Evolutionary conservation across 1,140 invertebrate genomes (phyloP).

Genomic region (Halesus radiatus): DNA sequence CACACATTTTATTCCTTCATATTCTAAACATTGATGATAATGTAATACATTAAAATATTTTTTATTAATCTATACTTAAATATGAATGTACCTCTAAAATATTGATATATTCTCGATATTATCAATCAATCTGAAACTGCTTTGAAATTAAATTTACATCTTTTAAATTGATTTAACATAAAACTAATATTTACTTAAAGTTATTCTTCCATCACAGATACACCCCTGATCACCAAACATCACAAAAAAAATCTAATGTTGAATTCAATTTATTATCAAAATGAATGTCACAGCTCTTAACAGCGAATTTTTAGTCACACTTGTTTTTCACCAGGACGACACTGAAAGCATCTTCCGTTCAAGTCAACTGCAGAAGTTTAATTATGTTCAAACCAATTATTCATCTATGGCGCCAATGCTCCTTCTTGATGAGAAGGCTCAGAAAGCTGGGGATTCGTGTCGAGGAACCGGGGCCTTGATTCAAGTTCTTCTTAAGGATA

Average conservation of each 20-base stretch:
- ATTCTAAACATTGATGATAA: conserved; percentile 14
- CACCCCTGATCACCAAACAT: background rate
- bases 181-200: conserved; percentile 1
- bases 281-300: too few species aligned
- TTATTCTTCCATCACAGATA: conserved; percentile 1
- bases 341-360: too few species aligned
- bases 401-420: too few species aligned
- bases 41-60: conserved; percentile 5
- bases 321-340: too few species aligned
- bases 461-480: too few species aligned
- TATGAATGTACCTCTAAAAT: background rate
- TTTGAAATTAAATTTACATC: background rate
- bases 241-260: background rate
- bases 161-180: background rate
- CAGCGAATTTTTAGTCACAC: too few species aligned
- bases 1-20: conserved; percentile 11
- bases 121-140: background rate
- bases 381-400: too few species aligned
- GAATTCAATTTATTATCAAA: background rate
- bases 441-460: too few species aligned
- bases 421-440: too few species aligned
- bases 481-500: too few species aligned
- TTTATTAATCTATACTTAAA: background rate
- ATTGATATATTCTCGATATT: background rate
- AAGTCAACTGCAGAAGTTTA: too few species aligned